These are phyloP conservation scores for Vulpes vulpes DNA, from an alignment of 2,113 vertebrate species.

Conservation along the genomic window DNA sequence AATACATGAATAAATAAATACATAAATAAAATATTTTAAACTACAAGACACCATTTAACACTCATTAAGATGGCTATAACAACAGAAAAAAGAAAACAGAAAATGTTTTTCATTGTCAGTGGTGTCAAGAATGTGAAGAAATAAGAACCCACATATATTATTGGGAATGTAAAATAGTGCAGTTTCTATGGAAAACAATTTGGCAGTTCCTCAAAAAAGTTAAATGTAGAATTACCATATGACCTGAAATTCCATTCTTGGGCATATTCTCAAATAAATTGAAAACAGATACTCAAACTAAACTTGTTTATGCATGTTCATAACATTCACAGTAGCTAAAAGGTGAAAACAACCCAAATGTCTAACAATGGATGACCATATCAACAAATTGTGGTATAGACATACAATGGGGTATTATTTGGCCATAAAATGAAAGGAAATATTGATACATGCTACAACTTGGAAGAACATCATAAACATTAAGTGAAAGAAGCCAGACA, in stretches of 20 bases:
- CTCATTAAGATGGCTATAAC: background rate
- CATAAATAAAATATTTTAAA: background rate
- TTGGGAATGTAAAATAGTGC: background rate
- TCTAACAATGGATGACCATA: background rate
- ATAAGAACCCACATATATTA: background rate
- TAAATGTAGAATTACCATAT: constrained; percentile 10
- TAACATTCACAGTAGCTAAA: background rate
- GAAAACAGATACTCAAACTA: background rate
- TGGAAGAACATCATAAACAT: constrained; percentile 24
- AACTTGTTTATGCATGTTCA: background rate
- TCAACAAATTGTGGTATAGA: background rate
- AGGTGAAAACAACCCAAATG: background rate
- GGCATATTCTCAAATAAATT: background rate
- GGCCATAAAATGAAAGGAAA: background rate
- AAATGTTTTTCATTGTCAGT: background rate
- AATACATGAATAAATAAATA: too few species aligned
- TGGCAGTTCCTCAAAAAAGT: background rate
- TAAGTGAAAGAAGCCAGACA: background rate
- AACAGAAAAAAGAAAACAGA: background rate
- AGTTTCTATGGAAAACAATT: background rate
- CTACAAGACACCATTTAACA: background rate
- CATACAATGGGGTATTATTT: background rate
- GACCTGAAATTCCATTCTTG: background rate
- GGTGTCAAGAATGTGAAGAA: background rate
- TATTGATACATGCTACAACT: background rate